Conservation (phyloP, 2,888 invertebrate genomes). For the Tuta absoluta region DNA sequence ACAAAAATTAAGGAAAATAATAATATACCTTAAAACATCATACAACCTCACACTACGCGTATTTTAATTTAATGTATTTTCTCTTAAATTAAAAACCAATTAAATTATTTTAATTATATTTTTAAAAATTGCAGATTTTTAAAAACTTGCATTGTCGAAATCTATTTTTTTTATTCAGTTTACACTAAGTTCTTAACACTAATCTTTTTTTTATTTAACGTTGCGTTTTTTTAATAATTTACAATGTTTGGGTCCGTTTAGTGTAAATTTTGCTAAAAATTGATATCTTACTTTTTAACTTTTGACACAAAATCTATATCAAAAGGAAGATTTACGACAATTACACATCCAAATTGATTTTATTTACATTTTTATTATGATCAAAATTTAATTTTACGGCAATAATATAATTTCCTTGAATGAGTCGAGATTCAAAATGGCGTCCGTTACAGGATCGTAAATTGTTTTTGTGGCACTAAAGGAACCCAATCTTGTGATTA, state of each 20-base stretch:
- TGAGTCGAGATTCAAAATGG: slow-evolving; percentile 61
- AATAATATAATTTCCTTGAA: slow-evolving; percentile 39
- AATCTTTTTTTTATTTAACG: slow-evolving; percentile 54
- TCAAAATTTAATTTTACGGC: slow-evolving; percentile 32
- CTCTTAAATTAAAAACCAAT: slow-evolving; percentile 52
- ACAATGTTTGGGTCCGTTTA: slow-evolving; percentile 73
- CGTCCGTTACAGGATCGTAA: slow-evolving; percentile 38
- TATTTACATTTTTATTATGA: slow-evolving; percentile 59
- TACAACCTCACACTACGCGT: slow-evolving; percentile 78
- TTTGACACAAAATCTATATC: slow-evolving; percentile 39
- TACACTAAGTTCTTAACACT: slow-evolving; percentile 58
- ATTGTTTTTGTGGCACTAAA: slow-evolving; percentile 51
- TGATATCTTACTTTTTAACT: slow-evolving; percentile 37
- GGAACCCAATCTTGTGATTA: slow-evolving; percentile 66
- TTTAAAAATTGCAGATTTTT: slow-evolving; percentile 40
- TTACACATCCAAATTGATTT: slow-evolving; percentile 54
- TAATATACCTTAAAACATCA: slow-evolving; percentile 67
- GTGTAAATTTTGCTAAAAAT: slow-evolving; percentile 54
- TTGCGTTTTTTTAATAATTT: slow-evolving; percentile 47
- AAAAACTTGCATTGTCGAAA: slow-evolving; percentile 48
- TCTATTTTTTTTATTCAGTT: slow-evolving; percentile 54
- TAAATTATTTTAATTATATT: slow-evolving; percentile 41
- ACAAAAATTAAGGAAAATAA: slow-evolving; percentile 64
- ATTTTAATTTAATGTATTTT: slow-evolving; percentile 48
- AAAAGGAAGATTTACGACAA: slow-evolving; percentile 38